Base-by-base conservation (phyloP, 2,888 invertebrate species). In the Oligia latruncula region DNA sequence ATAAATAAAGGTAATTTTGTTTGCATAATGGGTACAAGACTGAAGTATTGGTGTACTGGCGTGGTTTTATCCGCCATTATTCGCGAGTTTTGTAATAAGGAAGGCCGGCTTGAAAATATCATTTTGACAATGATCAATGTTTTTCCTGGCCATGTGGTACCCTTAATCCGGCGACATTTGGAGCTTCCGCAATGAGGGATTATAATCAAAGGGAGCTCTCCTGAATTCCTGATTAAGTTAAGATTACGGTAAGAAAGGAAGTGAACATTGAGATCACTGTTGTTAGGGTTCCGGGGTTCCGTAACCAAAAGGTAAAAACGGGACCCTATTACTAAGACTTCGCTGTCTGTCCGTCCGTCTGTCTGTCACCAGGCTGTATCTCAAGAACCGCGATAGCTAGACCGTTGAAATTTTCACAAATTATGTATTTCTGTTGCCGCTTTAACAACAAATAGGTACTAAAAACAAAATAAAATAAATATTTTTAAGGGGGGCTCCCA, bases 1-100 rank as follows among this genome's bases (percentile, higher is more conserved):
- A 75, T 75, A 82, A 85, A 81, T 72, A 76, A 55, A 60, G 62
- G 83, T 77, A 72, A 86, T 83, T 82, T 71, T 49, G 65, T 86
- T 73, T 82, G 68, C 60, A 86, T 86, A 77, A 86, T 83, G 73
- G 55, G 35, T 46, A 65, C 58, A 46, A 65, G 29, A 71, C 43
- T 85, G 71, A n/a, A 71, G 17, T 71, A 67, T 58, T 23, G 23
- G 35, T 52, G 71, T 74, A 2, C 55, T 20, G 35, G 52, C 52
- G 55, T 52, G 40, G 35, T 67, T 58, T 35, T 55, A 52, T 49
- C 43, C 17, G 46, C 52, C 23, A 60, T 84, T 68, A 17, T 80
- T 52, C 43, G 52, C 4, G 46, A 70, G 65, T 73, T 66, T 82
- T 71, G 62, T 6, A 6, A 55, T n/a, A 71, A 73, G 52, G 55